These are phyloP conservation scores for Adrianichthys oophorus DNA, from an alignment of 2,797 vertebrate species.

Conservation along the genomic window DNA sequence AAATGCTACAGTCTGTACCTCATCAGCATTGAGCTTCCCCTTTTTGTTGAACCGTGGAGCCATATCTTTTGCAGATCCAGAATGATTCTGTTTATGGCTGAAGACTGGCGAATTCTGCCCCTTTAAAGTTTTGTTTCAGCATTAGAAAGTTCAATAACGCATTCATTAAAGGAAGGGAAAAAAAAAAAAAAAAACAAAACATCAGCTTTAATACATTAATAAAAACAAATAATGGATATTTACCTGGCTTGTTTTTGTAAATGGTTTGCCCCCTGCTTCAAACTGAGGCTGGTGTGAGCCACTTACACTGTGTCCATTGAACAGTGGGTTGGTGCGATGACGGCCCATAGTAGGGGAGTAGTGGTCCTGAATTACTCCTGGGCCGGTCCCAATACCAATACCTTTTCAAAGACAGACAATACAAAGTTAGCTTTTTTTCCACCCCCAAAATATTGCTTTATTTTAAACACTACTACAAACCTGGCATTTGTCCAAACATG, in stretches of 20 bases:
- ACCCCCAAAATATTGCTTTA: not conserved
- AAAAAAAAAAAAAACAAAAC: not conserved
- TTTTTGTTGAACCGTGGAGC: conserved; percentile 95
- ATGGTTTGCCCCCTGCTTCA: conserved; percentile 89
- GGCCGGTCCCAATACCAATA: conserved; percentile 96
- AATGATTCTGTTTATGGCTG: conserved; percentile 94
- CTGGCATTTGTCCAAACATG: conserved; percentile 99
- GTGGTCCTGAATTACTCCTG: conserved; percentile 98
- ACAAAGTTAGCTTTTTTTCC: not conserved
- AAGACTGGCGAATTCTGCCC: conserved; percentile 94
- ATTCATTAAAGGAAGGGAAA: too few relatives aligned
- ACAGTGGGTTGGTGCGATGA: conserved; percentile 94
- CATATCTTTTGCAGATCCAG: conserved; percentile 95
- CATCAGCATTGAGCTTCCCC: conserved; percentile 96
- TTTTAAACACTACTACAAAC: conserved; percentile 61
- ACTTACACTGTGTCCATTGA: conserved; percentile 91
- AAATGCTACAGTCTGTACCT: conserved; percentile 75
- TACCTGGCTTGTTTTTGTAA: conserved; percentile 92
- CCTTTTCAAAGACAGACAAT: conserved; percentile 68
- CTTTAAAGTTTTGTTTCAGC: conserved; percentile 58
- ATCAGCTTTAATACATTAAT: too few relatives aligned
- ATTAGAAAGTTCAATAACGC: not conserved
- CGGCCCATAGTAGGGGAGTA: conserved; percentile 98
- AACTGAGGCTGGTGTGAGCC: conserved; percentile 90
- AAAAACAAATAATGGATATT: not conserved